Percentiles rank a stretch among this genome's conserved stretches.
Evolutionary conservation across 2,797 vertebrate species (phyloP).

Genomic region (Ctenopoma multispine): DNA sequence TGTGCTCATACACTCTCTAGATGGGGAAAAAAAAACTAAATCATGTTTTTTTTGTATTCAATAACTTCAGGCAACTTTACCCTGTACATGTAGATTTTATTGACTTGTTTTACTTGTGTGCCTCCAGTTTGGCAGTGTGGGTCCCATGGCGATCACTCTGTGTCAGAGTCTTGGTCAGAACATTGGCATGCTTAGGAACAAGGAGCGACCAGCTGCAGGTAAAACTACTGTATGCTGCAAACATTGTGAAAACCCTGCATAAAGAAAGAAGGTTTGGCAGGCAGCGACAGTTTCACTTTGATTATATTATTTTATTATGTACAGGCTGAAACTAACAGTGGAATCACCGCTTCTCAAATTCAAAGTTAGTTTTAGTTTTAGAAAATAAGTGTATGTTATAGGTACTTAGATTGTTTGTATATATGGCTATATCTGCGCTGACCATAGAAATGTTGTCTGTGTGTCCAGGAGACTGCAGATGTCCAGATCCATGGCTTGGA

Average conservation of each 20-base stretch:
- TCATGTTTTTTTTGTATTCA: neutral
- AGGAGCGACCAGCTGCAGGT: conserved; percentile 90
- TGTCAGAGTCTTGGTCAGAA: conserved; percentile 97
- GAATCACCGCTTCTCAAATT: too few relatives aligned
- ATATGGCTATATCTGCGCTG: neutral
- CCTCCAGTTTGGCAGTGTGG: conserved; percentile 91
- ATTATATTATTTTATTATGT: too few relatives aligned
- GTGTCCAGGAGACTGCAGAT: conserved; percentile 88
- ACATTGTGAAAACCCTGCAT: neutral
- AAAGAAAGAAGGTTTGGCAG: neutral
- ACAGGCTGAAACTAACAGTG: too few relatives aligned
- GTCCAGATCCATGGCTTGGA: conserved; percentile 92
- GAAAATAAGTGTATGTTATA: too few relatives aligned
- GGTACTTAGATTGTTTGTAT: too few relatives aligned
- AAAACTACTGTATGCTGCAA: neutral
- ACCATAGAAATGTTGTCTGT: conserved; percentile 19
- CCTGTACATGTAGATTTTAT: neutral
- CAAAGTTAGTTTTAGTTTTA: too few relatives aligned
- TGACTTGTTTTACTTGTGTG: conserved; percentile 16
- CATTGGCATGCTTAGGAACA: conserved; percentile 97
- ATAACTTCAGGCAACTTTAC: neutral
- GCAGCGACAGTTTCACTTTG: too few relatives aligned
- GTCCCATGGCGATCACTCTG: conserved; percentile 93
- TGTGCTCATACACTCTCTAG: neutral
- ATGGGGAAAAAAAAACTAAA: neutral